Base-by-base conservation (phyloP, 2,797 vertebrate genomes). In the Eospalax fontanierii region DNA sequence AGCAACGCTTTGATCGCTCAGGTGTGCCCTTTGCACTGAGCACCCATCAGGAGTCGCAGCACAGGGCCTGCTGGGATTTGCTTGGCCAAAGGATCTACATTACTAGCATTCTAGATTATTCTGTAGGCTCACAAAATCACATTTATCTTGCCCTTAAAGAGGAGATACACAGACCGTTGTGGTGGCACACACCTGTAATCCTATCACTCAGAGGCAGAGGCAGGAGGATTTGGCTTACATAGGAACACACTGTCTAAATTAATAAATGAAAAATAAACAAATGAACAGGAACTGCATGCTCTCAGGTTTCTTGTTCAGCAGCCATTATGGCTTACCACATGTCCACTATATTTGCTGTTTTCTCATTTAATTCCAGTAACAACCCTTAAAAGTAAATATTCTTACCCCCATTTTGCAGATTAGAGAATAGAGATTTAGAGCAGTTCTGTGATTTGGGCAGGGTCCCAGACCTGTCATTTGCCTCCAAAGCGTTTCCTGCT, bases 361-460 rank as follows among this genome's bases (percentile, higher is more conserved):
- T 79, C 40, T 93, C 70, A 35, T 35, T 71, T 63, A 71, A 68
- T 70, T 30, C 63, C 86, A 50, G 33, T 68, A 90, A 92, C 12
- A 80, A 61, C 30, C 0, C 59, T 81, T 90, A 50, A 30, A 73
- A 74, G 50, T 57, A 57, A n/a, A 21, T 61, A 18, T 46, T 24
- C 22, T 71, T 50, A 30, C 0, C 26, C 54, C 24, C 61, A 21
- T 4, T 71, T 76, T 78, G 10, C 50, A 92, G 26, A n/a, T 40
- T 30, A 57, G 43, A 71, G 82, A 65, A 11, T 82, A 54, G 15
- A 59, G 21, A 38, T 40, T 86, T 70, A 79, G 43, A 87, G 16
- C 33, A 89, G 54, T 38, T 46, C 61, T 57, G 54, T 5, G 2
- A n/a, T 33, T 46, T 82, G 6, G 14, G 33, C 57, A 54, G 30